Base-by-base conservation (phyloP, 2,113 vertebrate species). In the Xerus inauris region DNA sequence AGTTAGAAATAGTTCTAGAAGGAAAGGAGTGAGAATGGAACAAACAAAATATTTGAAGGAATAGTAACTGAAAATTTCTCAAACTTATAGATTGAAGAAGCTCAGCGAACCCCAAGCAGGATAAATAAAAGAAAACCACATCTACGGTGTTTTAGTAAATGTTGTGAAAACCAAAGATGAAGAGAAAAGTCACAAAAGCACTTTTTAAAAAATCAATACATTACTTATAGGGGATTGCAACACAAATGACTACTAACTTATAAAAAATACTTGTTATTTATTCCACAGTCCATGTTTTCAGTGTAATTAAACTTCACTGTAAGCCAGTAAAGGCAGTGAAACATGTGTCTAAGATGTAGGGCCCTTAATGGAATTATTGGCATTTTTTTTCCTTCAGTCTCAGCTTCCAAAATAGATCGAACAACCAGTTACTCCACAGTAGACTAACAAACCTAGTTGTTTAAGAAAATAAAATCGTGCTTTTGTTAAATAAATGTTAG, bases 401-500 rank as follows among this genome's bases (percentile, higher is more conserved):
- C 24, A 73, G 67, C 62, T 45, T 95, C 91, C 59, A 54, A 87
- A 97, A 89, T 42, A 94, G 62, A 93, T 92, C 77, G 94, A 89
- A 96, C 71, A 76, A 54, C 40, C 57, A 88, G 54, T 88, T 91
- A 90, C 64, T 96, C 47, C 51, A 76, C 13, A 71, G 79, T 76
- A 65, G 75, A 87, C 57, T 79, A 85, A 83, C 89, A 94, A 87
- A 94, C 49, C 79, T 76, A 84, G 89, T 94, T 97, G 73, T 59
- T 80, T 93, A 91, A 95, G 89, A 91, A 97, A 97, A 83, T 86
- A 94, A 86, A 97, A 94, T 28, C 75, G 26, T 96, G 79, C 85
- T 71, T 95, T 96, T 94, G 80, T 87, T 93, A 96, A 97, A 91
- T 97, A 97, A 93, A 62, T 94, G 54, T 87, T 89, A 93, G 32